A percentile compares a stretch with the other conserved stretches of the same genome.
Conservation (phyloP, 2,113 vertebrate species). For the Tiliqua scincoides region DNA sequence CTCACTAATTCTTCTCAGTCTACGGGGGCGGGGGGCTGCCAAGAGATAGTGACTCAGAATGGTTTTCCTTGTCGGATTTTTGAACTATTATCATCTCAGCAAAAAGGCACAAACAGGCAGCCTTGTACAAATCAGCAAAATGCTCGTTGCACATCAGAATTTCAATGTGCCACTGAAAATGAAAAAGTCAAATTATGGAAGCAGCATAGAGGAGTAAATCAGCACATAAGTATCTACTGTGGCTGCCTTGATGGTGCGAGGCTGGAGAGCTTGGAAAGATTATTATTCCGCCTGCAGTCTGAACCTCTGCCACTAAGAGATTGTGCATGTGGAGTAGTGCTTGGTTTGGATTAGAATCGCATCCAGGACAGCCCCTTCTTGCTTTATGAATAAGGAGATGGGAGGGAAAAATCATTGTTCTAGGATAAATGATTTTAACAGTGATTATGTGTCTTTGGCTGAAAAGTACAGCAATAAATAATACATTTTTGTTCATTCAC, state of each 20-base stretch:
- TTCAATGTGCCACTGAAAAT: slow-evolving; percentile 24
- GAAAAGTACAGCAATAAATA: slow-evolving; percentile 3
- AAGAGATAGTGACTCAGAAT: not conserved
- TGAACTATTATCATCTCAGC: slow-evolving; percentile 21
- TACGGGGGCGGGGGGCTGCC: not conserved
- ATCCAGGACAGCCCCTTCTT: not conserved
- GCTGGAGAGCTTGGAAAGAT: not conserved
- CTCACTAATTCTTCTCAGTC: not conserved
- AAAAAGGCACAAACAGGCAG: slow-evolving; percentile 13
- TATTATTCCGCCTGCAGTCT: slow-evolving; percentile 24
- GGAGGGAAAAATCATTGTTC: not conserved
- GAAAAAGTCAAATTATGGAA: slow-evolving; percentile 31
- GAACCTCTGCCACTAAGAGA: slow-evolving; percentile 7
- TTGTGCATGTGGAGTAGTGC: not conserved
- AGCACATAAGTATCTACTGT: slow-evolving; percentile 1
- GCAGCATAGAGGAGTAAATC: slow-evolving; percentile 7
- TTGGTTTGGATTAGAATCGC: not conserved
- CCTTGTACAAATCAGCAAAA: slow-evolving; percentile 12
- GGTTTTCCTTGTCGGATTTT: not conserved
- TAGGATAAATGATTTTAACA: slow-evolving; percentile 24
- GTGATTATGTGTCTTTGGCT: slow-evolving; percentile 3
- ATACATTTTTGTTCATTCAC: not conserved
- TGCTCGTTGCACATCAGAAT: slow-evolving; percentile 14
- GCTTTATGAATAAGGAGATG: not conserved
- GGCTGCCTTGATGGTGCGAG: slow-evolving; percentile 16